Conservation (phyloP, 2,113 vertebrate species). For the Saccopteryx leptura region DNA sequence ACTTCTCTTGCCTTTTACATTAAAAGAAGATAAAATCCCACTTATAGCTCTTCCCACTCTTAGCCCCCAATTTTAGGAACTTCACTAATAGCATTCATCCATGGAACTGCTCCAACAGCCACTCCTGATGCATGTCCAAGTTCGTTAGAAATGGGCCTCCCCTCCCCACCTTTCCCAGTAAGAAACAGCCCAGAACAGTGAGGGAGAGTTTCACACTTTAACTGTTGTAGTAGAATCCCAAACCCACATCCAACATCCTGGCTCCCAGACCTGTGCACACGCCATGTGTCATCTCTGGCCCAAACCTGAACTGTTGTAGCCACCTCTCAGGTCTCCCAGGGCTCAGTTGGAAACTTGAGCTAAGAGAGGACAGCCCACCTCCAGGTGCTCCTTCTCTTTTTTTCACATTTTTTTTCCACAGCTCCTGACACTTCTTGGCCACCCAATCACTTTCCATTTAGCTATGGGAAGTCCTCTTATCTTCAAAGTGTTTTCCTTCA, state of each 20-base stretch:
- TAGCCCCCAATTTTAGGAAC: neutral
- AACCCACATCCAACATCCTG: conserved; percentile 47
- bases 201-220: neutral
- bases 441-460: conserved; percentile 75
- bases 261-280: neutral
- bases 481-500: conserved; percentile 71
- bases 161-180: neutral
- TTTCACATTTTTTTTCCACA: neutral
- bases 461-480: conserved; percentile 70
- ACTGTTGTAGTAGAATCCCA: neutral
- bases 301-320: conserved; percentile 7
- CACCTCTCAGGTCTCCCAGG: neutral
- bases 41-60: neutral
- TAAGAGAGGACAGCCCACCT: conserved; percentile 60
- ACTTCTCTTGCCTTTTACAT: neutral
- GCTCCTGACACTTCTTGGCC: conserved; percentile 64
- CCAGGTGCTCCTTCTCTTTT: conserved; percentile 24
- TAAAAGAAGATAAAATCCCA: neutral
- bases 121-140: neutral
- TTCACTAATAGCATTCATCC: neutral
- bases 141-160: conserved; percentile 9
- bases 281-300: neutral
- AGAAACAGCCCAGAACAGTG: neutral
- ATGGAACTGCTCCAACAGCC: neutral
- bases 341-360: conserved; percentile 47